phyloP scores from a whole-genome alignment of 2,113 vertebrate species.

The Eubucco bourcierii region DNA sequence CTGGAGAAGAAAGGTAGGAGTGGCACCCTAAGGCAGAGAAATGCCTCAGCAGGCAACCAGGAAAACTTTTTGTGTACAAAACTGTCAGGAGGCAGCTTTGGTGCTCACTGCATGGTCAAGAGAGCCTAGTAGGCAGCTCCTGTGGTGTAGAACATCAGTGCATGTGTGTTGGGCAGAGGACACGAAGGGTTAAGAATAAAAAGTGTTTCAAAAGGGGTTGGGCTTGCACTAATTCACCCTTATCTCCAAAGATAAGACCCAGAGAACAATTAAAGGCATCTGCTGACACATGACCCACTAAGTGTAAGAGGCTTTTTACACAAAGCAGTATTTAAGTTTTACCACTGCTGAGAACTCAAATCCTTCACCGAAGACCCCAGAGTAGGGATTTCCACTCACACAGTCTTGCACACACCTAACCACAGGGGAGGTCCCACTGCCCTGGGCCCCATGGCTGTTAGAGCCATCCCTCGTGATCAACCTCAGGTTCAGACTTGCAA shows the following conservation, averaged over 20 bases:
- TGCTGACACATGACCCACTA: conserved; percentile 8
- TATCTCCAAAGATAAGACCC: conserved; percentile 22
- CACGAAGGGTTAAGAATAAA: not conserved
- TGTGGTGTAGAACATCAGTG: rapidly evolving
- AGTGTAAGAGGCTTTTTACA: not conserved
- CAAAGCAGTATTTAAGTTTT: not conserved
- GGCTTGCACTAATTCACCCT: not conserved
- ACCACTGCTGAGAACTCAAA: not conserved
- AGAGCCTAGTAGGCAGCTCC: not conserved
- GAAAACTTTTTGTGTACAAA: not conserved
- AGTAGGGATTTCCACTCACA: not conserved
- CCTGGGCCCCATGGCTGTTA: not conserved
- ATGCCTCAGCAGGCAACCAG: not conserved
- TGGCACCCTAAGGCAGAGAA: not conserved
- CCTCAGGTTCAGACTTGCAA: not conserved
- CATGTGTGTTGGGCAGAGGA: not conserved
- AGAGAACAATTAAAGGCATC: conserved; percentile 14
- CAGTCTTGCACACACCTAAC: not conserved
- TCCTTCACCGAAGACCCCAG: not conserved
- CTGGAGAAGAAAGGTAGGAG: not conserved
- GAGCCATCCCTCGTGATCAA: not conserved
- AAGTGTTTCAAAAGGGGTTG: not conserved
- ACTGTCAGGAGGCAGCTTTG: not conserved
- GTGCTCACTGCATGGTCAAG: rapidly evolving
- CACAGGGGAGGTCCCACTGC: not conserved